These are phyloP conservation scores for Callithrix jacchus DNA, from an alignment of 2,113 vertebrate species.

Conservation along the genomic window DNA sequence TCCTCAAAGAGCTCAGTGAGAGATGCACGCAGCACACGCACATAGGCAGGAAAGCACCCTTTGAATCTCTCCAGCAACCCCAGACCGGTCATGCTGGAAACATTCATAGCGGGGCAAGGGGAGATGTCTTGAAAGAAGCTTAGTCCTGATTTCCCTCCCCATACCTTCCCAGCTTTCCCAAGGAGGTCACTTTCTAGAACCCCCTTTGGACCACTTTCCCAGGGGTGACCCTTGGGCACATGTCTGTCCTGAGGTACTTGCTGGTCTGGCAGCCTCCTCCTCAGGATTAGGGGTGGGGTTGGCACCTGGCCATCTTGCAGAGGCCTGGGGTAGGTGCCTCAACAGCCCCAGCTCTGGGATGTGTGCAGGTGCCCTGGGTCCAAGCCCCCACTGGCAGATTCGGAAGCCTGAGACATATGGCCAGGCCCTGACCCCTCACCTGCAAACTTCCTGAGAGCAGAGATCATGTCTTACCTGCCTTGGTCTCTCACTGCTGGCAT, in stretches of 20 bases:
- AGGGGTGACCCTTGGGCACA: neutral
- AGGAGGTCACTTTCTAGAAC: neutral
- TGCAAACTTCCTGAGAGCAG: neutral
- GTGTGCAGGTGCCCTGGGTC: neutral
- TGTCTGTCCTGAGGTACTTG: neutral
- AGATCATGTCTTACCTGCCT: neutral
- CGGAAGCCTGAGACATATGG: neutral
- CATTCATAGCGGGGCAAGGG: neutral
- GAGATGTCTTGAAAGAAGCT: neutral
- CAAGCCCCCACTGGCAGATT: neutral
- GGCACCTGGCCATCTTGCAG: neutral
- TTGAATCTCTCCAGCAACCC: neutral
- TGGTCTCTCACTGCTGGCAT: neutral
- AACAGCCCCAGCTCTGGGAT: neutral
- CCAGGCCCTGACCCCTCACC: no score
- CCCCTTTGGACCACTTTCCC: neutral
- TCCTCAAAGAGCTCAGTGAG: neutral
- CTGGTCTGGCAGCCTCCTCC: neutral
- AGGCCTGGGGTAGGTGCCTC: neutral
- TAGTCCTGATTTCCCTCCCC: neutral
- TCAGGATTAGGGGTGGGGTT: neutral
- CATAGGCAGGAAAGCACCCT: neutral
- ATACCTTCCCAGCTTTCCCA: neutral
- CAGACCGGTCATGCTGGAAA: fast-evolving
- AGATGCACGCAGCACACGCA: fast-evolving